Evolutionary conservation across 1,140 invertebrate species (phyloP).

Genomic region (Glossosoma conforme): DNA sequence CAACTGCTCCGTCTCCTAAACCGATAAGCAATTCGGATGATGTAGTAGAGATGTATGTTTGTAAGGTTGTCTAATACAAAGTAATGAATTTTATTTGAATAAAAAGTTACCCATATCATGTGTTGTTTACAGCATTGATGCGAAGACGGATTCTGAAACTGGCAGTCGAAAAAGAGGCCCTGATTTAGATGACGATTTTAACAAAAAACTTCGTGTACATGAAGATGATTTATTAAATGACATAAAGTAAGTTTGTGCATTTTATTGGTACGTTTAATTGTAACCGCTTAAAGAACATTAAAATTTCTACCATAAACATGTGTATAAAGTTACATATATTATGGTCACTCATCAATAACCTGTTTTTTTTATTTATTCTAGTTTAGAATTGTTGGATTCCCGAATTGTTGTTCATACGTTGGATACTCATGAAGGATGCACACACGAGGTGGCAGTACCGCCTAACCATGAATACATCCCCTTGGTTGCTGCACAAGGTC

Average conservation of each 20-base stretch:
- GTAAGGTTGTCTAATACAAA: background rate
- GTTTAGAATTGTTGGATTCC: slow-evolving; percentile 34
- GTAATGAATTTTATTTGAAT: background rate
- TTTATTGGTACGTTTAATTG: background rate
- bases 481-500: slow-evolving; percentile 52
- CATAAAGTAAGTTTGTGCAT: slow-evolving; percentile 22
- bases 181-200: slow-evolving; percentile 9
- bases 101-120: too few relatives aligned
- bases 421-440: slow-evolving; percentile 84
- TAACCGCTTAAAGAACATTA: too few relatives aligned
- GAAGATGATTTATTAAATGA: slow-evolving; percentile 21
- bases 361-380: slow-evolving; percentile 10
- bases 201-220: slow-evolving; percentile 22
- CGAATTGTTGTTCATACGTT: slow-evolving; percentile 81
- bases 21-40: background rate
- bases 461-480: slow-evolving; percentile 73
- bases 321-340: background rate
- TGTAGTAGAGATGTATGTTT: background rate
- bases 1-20: background rate
- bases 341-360: background rate
- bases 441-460: slow-evolving; percentile 90
- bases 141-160: background rate
- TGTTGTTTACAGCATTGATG: slow-evolving; percentile 1
- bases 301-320: background rate
- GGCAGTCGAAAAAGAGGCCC: background rate